Base-by-base conservation (phyloP, 2,888 invertebrate species). In the Agrochola lota region DNA sequence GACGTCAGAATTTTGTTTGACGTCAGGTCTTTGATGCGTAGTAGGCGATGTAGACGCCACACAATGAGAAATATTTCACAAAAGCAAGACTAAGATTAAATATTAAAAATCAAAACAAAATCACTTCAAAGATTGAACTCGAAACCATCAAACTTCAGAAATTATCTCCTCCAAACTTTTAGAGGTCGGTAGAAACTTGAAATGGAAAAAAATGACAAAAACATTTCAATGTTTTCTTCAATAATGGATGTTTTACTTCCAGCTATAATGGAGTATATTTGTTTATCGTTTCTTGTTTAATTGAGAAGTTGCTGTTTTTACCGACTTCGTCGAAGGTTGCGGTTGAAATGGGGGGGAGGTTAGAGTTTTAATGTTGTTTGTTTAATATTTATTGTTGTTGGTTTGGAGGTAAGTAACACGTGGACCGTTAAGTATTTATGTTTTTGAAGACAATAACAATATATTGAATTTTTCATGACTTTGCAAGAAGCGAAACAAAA, bases 221-320 rank as follows among this genome's bases (percentile, higher is more conserved):
- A 40, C 69, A 71, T 73, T 66, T 62, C 23, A 75, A 9, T 77
- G 77, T 85, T 82, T 77, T 73, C 66, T 76, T 64, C 30, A 26
- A 64, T 81, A 87, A 87, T 87, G 85, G 87, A 81, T 88, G 69
- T 84, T 86, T 81, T 76, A 82, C 79, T 83, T 79, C 26, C 55
- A 73, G 80, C 70, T 73, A 49, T 88, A 85, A 87, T 85, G 75
- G 87, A 85, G 77, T 77, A 64, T 74, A 74, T 86, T 86, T 84
- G 85, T 81, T 81, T 74, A 49, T 59, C 67, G 67, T 80, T 81
- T 84, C 62, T 76, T 66, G 76, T 80, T 77, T 85, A 87, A 88
- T 87, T 81, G 79, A 49, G 12, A 72, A 87, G 78, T 88, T 88
- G 57, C 35, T 71, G 82, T 88, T 85, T 73, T 71, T 43, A 60